These are phyloP conservation scores for Globia sparganii DNA, from an alignment of 2,888 invertebrate genomes.

Conservation along the genomic window DNA sequence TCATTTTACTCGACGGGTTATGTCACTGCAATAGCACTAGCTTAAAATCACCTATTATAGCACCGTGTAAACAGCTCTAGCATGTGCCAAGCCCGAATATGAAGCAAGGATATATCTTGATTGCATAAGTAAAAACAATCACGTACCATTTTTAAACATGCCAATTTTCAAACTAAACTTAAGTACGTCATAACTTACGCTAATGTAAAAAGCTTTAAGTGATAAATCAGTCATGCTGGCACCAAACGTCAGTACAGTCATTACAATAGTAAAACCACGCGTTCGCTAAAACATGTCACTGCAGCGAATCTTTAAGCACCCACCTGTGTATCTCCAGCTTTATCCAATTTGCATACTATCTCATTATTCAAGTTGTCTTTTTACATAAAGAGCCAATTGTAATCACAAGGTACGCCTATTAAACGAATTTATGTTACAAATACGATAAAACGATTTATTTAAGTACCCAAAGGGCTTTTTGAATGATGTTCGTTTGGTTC, in stretches of 20 bases:
- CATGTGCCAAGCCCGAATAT: neutral
- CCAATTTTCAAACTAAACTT: neutral
- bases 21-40: too few relatives aligned
- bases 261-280: neutral
- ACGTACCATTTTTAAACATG: neutral
- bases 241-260: neutral
- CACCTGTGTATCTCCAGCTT: neutral
- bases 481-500: constrained; percentile 74
- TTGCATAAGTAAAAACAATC: neutral
- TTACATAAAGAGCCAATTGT: constrained; percentile 54
- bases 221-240: neutral
- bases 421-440: constrained; percentile 69
- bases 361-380: constrained; percentile 49
- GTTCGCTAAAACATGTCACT: neutral
- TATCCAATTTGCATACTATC: constrained; percentile 42
- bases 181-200: neutral
- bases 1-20: too few relatives aligned
- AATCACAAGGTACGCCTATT: constrained; percentile 63
- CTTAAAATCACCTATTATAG: too few relatives aligned
- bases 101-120: neutral
- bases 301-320: neutral
- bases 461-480: constrained; percentile 65
- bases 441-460: constrained; percentile 74
- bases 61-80: neutral
- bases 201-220: neutral